Evolutionary conservation across 2,888 invertebrate genomes (phyloP).

Genomic region (Pachycephus smyrnensis): DNA sequence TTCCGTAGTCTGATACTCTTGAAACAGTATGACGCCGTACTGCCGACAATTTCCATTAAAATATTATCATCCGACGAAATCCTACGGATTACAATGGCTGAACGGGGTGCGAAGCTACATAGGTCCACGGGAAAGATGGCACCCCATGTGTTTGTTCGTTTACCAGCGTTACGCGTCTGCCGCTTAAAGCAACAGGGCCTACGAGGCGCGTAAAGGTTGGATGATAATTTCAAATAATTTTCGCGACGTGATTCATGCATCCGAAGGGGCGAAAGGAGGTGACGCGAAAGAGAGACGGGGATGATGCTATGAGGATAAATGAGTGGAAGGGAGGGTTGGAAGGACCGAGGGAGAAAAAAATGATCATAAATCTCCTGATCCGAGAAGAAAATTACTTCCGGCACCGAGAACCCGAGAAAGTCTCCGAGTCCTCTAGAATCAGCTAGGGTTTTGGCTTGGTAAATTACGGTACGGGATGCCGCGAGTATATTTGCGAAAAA

Average conservation of each 20-base stretch:
- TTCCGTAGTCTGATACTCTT: not conserved
- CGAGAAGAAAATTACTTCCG: conserved; percentile 23
- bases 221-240: conserved; percentile 35
- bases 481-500: conserved; percentile 5
- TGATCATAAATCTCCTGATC: conserved; percentile 32
- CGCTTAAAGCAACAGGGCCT: not conserved
- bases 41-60: not conserved
- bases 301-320: not conserved
- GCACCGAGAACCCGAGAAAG: not conserved
- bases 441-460: conserved; percentile 8
- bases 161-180: not conserved
- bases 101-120: not conserved
- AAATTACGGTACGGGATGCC: not conserved
- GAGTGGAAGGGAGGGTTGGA: too few relatives aligned
- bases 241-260: conserved; percentile 26
- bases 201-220: not conserved
- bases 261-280: not conserved
- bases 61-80: not conserved
- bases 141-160: not conserved
- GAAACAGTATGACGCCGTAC: not conserved
- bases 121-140: not conserved
- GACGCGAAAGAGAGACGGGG: not conserved
- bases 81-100: not conserved
- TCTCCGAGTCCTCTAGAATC: not conserved
- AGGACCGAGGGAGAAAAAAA: conserved; percentile 8